A percentile compares a stretch with the other conserved stretches of the same genome.
These are phyloP conservation scores for Macroramphosus scolopax DNA, from an alignment of 2,797 vertebrate species.

Conservation along the genomic window DNA sequence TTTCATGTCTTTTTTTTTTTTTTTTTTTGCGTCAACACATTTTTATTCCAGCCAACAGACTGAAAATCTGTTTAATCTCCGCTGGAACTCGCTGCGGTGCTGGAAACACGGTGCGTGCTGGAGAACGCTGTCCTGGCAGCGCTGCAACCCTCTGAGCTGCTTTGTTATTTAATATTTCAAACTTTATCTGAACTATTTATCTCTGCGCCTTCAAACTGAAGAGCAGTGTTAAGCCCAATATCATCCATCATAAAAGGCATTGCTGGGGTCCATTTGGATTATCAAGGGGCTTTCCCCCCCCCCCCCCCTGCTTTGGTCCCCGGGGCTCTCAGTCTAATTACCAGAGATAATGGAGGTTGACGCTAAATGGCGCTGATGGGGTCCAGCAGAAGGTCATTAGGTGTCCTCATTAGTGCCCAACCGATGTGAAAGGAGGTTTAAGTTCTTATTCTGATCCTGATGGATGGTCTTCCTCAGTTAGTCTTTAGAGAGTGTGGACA, in stretches of 20 bases:
- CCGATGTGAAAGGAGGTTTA: slow-evolving; percentile 70
- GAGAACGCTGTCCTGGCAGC: too few species aligned
- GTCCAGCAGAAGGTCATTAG: slow-evolving; percentile 79
- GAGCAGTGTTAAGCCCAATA: too few species aligned
- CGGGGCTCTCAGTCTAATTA: slow-evolving; percentile 74
- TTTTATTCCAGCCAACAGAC: slow-evolving; percentile 21
- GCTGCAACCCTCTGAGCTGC: too few species aligned
- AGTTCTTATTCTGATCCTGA: slow-evolving; percentile 72
- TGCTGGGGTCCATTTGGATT: slow-evolving; percentile 40
- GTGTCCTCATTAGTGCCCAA: slow-evolving; percentile 74
- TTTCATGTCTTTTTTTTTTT: slow-evolving; percentile 17
- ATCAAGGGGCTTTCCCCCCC: slow-evolving; percentile 27
- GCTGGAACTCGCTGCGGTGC: slow-evolving; percentile 5
- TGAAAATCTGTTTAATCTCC: slow-evolving; percentile 15
- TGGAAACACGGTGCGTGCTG: slow-evolving; percentile 4
- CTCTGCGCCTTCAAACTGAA: too few species aligned
- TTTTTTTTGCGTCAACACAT: slow-evolving; percentile 17
- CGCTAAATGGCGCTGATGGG: slow-evolving; percentile 73
- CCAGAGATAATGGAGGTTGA: slow-evolving; percentile 77
- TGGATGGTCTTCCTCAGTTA: slow-evolving; percentile 53
- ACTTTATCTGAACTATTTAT: too few species aligned
- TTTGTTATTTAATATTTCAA: too few species aligned
- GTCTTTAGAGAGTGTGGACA: slow-evolving; percentile 30
- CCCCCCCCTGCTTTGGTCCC: slow-evolving; percentile 43
- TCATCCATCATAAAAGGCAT: slow-evolving; percentile 48